Evolutionary conservation across 1,140 invertebrate genomes (phyloP).

Genomic region (Drosophila ironensis): DNA sequence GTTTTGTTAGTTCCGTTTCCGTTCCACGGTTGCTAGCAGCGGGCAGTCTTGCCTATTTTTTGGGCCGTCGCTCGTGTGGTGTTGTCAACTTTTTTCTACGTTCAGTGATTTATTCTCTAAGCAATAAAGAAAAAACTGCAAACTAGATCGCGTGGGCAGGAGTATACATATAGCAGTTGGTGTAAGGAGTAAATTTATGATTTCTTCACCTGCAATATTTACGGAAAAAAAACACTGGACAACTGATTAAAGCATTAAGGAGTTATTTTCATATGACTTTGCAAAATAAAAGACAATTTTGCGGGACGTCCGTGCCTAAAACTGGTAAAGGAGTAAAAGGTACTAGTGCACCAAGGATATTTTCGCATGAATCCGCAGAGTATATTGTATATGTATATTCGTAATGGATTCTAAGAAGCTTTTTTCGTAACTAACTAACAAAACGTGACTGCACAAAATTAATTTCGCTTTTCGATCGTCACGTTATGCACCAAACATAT

Average conservation of each 20-base stretch:
- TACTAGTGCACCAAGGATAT: too few species aligned
- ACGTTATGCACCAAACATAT: conserved; percentile 38
- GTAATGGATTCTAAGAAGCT: background rate
- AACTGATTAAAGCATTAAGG: too few species aligned
- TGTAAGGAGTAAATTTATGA: conserved; percentile 52
- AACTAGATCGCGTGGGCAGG: background rate
- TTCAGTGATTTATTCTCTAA: conserved; percentile 74
- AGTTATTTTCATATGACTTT: too few species aligned
- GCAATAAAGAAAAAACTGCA: conserved; percentile 71
- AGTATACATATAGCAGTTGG: conserved; percentile 6
- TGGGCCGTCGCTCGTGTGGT: conserved; percentile 37
- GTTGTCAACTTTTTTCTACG: conserved; percentile 70
- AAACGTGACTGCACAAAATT: conserved; percentile 48
- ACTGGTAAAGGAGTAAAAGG: background rate
- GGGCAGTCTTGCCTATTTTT: conserved; percentile 53
- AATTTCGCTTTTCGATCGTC: conserved; percentile 35
- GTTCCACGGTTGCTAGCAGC: conserved; percentile 18
- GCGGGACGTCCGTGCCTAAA: too few species aligned
- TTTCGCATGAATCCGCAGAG: too few species aligned
- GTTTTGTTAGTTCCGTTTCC: conserved; percentile 57
- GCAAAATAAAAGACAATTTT: too few species aligned
- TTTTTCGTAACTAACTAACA: conserved; percentile 42
- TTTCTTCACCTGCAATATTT: conserved; percentile 76
- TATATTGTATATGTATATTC: too few species aligned
- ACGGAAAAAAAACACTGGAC: conserved; percentile 55